Conservation (phyloP, 1,140 invertebrate genomes). For the Pentalonia nigronervosa region DNA sequence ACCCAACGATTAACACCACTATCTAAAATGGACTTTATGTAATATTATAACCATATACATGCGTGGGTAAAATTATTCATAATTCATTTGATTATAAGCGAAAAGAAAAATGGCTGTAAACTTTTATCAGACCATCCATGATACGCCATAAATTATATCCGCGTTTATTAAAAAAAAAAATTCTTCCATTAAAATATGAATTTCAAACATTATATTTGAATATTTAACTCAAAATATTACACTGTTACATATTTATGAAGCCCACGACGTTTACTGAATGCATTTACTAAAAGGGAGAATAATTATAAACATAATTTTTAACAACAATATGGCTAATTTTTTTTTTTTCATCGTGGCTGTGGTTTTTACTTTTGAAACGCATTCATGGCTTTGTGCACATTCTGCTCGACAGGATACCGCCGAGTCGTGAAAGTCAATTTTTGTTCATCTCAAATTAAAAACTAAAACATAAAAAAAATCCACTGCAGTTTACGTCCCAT, state of each 20-base stretch:
- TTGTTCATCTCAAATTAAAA: background rate
- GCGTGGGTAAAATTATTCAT: background rate
- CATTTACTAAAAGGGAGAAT: background rate
- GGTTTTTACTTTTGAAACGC: background rate
- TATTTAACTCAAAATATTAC: constrained; percentile 13
- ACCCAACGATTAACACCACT: background rate
- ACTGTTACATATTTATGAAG: constrained; percentile 43
- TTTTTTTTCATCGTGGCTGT: background rate
- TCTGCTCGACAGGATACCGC: background rate
- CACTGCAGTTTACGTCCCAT: background rate
- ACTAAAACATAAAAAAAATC: background rate
- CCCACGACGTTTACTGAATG: background rate
- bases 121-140: background rate
- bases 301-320: constrained; percentile 30
- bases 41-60: background rate
- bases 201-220: constrained; percentile 18
- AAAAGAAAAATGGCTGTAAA: background rate
- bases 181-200: constrained; percentile 9
- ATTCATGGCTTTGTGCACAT: background rate
- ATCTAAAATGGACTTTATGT: background rate
- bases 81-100: constrained; percentile 16
- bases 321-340: constrained; percentile 27
- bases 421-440: background rate
- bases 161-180: background rate
- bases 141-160: background rate